Base-by-base conservation (phyloP, 92 coral and sea anemone species). In the Phenganax stokvisi region DNA sequence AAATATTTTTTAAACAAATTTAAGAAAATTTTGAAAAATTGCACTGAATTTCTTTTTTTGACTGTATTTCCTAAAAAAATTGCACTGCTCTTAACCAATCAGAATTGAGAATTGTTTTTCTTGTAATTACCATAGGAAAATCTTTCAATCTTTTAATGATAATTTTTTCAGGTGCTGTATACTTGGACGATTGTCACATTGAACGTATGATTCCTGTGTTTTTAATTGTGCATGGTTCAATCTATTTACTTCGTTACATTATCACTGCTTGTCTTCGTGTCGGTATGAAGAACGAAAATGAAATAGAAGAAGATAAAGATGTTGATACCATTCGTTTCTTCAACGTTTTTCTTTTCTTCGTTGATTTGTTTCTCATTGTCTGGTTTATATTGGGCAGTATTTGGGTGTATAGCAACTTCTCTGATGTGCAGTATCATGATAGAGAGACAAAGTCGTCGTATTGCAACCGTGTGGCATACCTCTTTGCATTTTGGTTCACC, bases 361-460 rank as follows among this genome's bases (percentile, higher is more conserved):
- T 94, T 73, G 98, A 94, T 87, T 88, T 92, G 69, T 94, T 94
- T 70, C 89, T 94, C 51, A 86, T 88, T 63, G 89, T 88, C 56
- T 94, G 98, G 98, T 94, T 94, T 85, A 89, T 94, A 27, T 86
- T 90, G 25, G 98, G 98, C 60, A 94, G 92, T 72, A 97, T 94
- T 20, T 94, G 98, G 98, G 90, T 94, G 47, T 94, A 94, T 29
- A 74, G 84, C 54, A 85, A 87, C 86, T 90, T 85, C 75, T 63
- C 83, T n/a, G 20, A 88, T 61, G 93, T 91, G 15, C 30, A 29
- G 20, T 81, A 66, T 67, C 60, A 64, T 20, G 17, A 67, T 54
- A 61, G 55, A 20, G 25, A 20, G 15, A 27, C 9, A 31, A 64
- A 0, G 15, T 0, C 47, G 7, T 0, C 0, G 0, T 94, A 94